phyloP scores from a whole-genome alignment of 2,888 invertebrate genomes.

The Agrenia bidenticulata region DNA sequence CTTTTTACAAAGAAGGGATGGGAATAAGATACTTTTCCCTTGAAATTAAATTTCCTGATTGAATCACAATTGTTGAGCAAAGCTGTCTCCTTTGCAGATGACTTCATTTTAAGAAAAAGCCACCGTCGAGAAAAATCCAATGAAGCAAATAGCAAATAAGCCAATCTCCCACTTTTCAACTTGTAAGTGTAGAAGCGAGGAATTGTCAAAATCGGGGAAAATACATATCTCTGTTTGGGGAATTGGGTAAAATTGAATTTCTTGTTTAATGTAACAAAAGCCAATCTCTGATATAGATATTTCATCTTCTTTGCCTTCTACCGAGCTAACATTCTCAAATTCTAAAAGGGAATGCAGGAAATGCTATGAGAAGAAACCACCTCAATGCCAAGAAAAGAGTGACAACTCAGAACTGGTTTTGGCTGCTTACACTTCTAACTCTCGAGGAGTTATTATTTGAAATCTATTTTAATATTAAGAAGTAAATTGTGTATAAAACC shows the following conservation, averaged over 20 bases:
- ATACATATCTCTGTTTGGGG: neutral
- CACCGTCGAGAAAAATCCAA: constrained; percentile 12
- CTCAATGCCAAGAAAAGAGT: no score
- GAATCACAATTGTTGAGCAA: constrained; percentile 2
- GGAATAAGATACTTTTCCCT: neutral
- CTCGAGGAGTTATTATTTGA: no score
- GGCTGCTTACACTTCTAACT: no score
- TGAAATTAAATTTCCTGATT: constrained; percentile 7
- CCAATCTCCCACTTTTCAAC: constrained; percentile 13
- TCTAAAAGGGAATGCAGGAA: no score
- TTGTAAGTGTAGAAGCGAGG: neutral
- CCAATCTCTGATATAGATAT: neutral
- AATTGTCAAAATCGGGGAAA: neutral
- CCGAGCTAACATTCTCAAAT: no score
- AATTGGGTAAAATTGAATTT: neutral
- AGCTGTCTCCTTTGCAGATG: constrained; percentile 8
- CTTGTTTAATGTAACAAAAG: constrained; percentile 5
- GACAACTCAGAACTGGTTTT: no score
- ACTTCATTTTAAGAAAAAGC: constrained; percentile 9
- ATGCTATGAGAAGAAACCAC: no score
- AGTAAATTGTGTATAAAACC: no score
- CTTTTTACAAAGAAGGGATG: no score
- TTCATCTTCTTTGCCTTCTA: neutral
- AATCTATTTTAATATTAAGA: no score
- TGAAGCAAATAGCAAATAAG: constrained; percentile 15